These are phyloP conservation scores for Myiagra hebetior DNA, from an alignment of 2,113 vertebrate genomes.

Conservation along the genomic window DNA sequence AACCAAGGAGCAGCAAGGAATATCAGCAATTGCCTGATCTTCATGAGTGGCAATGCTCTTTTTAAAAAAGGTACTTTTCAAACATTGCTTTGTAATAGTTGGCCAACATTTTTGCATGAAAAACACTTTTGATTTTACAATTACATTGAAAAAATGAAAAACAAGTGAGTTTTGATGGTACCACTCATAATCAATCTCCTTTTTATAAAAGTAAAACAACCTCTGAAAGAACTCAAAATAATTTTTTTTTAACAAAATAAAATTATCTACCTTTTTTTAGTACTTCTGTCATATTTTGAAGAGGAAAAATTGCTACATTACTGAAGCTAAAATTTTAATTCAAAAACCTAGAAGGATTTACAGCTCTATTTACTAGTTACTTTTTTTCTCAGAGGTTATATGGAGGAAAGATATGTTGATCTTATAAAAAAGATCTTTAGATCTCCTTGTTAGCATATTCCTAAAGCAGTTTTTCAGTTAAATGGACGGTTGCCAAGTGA, in stretches of 20 bases:
- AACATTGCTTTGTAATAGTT: neutral
- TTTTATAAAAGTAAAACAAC: neutral
- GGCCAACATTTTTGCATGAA: neutral
- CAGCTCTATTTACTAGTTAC: neutral
- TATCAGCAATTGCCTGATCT: neutral
- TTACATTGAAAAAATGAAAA: neutral
- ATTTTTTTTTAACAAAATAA: neutral
- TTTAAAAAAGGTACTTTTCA: neutral
- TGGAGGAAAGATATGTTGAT: neutral
- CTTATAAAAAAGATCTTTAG: neutral
- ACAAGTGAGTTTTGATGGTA: neutral
- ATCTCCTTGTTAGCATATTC: neutral
- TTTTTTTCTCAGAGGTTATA: neutral
- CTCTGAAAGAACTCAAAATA: neutral
- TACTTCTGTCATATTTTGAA: neutral
- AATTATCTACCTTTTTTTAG: neutral
- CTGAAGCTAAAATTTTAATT: neutral
- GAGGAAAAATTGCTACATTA: neutral
- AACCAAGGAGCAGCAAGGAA: neutral
- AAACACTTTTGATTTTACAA: neutral
- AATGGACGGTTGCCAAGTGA: neutral
- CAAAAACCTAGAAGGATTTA: neutral
- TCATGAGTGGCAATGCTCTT: neutral
- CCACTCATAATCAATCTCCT: neutral
- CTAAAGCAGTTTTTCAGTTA: neutral